Base-by-base conservation (phyloP, 2,113 vertebrate species). In the Carassius gibelio region DNA sequence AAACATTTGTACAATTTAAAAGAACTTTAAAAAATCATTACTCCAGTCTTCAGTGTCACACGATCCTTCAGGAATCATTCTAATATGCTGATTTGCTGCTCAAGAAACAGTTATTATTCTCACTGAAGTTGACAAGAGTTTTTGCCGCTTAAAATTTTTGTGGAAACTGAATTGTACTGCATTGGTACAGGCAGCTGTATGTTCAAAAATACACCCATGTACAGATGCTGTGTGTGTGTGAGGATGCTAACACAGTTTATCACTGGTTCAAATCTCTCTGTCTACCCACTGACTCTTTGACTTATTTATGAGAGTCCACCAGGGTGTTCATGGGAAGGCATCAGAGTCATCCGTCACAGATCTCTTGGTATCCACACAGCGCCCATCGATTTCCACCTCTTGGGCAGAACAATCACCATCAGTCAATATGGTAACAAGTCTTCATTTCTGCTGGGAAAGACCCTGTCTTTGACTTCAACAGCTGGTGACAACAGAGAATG, bases 361-460 rank as follows among this genome's bases (percentile, higher is more conserved):
- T 71, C 57, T 88, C 76, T 88, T 86, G 86, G 91, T 88, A 92
- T 90, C 89, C 88, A 91, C 90, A 88, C 83, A 55, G 88, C 26
- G 75, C 75, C 83, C 91, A 94, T 95, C 38, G 92, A 95, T 95
- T 95, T 93, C 78, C 85, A 87, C 89, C 90, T 87, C 90, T 90
- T 81, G 13, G 90, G 77, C 89, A 87, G 90, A 90, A 93, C 92
- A 91, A 91, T 90, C 84, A 62, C 80, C 87, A 93, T 94, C 92
- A 91, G 93, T 95, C 94, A 94, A 93, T 93, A 92, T 88, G 88
- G 91, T 94, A 94, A 94, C 92, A 94, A 94, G 93, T 94, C 93
- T 94, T 94, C 91, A 94, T 94, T 94, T 94, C 91, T 91, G 90
- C 90, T 92, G 90, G 86, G 91, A 90, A 93, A 92, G 30, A 93